A percentile compares a stretch with the other conserved stretches of the same genome.
Conservation (phyloP, 1,140 invertebrate species). For the Drosophila lacertosa region DNA sequence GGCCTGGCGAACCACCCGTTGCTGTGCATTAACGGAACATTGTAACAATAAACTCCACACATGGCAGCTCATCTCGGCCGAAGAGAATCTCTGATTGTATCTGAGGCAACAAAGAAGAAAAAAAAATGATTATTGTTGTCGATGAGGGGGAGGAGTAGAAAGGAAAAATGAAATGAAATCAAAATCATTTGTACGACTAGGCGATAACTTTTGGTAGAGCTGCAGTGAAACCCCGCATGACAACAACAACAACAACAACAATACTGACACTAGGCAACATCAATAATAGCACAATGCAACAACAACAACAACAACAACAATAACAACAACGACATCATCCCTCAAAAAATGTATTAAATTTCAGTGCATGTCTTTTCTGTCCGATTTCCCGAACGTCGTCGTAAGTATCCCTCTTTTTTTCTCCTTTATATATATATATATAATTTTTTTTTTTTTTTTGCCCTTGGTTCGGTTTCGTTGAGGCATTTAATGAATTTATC, state of each 20-base stretch:
- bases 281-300: constrained; percentile 46
- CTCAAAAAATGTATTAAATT: constrained; percentile 61
- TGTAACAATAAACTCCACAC: constrained; percentile 41
- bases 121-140: constrained; percentile 30
- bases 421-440: too few species aligned
- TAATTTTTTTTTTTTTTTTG: neutral
- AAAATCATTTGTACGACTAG: constrained; percentile 63
- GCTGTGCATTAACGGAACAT: constrained; percentile 46
- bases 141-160: constrained; percentile 9
- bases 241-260: constrained; percentile 58
- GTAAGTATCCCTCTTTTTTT: constrained; percentile 16
- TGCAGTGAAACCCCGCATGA: constrained; percentile 54
- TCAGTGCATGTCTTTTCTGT: constrained; percentile 51
- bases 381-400: constrained; percentile 13
- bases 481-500: constrained; percentile 76
- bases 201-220: constrained; percentile 14
- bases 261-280: constrained; percentile 59
- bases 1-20: constrained; percentile 15
- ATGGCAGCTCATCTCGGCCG: constrained; percentile 11
- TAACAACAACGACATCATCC: constrained; percentile 35
- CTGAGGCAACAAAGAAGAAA: constrained; percentile 7
- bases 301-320: constrained; percentile 14
- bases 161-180: constrained; percentile 41
- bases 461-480: constrained; percentile 22
- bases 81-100: constrained; percentile 29